Evolutionary conservation across 2,113 vertebrate species (phyloP).

Genomic region (zebrafish (Danio rerio)): GRCz12tu NC_133184.1:37479001-37479500

Average conservation of each 20-base stretch:
- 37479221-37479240: conserved; percentile 59
- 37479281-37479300: conserved; percentile 46
- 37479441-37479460: conserved; percentile 16
- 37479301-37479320: conserved; percentile 56
- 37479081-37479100: conserved; percentile 28
- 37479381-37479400: conserved; percentile 4
- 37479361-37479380: conserved; percentile 1
- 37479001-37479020: conserved; percentile 4
- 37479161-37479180: conserved; percentile 11
- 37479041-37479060: conserved; percentile 46
- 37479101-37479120: conserved; percentile 22
- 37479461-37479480: neutral
- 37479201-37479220: conserved; percentile 56
- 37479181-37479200: conserved; percentile 38
- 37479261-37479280: conserved; percentile 39
- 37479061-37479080: conserved; percentile 37
- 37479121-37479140: neutral
- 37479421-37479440: conserved; percentile 1
- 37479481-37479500: neutral
- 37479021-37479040: conserved; percentile 43
- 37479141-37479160: conserved; percentile 3
- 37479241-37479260: conserved; percentile 56
- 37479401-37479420: neutral
- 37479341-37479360: conserved; percentile 48
- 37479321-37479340: conserved; percentile 51